Conservation (phyloP, 1,140 invertebrate species). For the Drosophila mayri region DNA sequence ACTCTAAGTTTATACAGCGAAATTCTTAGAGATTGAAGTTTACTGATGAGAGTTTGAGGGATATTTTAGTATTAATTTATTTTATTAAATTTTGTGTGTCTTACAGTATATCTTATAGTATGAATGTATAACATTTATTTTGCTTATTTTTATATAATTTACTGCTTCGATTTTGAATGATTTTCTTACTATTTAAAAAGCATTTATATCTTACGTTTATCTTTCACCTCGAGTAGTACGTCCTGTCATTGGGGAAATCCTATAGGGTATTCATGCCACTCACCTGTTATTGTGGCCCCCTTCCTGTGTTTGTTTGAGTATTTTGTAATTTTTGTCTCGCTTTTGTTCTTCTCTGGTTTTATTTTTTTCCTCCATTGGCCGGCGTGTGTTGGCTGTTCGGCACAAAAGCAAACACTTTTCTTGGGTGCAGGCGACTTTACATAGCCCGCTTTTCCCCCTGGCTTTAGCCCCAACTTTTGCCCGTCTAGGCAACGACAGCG, state of each 20-base stretch:
- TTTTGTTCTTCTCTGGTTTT: slow-evolving; percentile 32
- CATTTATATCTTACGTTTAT: background rate
- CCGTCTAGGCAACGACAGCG: slow-evolving; percentile 1
- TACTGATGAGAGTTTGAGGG: background rate
- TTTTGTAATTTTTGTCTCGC: slow-evolving; percentile 53
- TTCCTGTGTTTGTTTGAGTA: slow-evolving; percentile 39
- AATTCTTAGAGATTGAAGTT: background rate
- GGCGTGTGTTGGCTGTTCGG: slow-evolving; percentile 20
- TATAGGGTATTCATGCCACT: slow-evolving; percentile 26
- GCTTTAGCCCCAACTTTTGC: background rate
- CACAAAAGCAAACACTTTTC: slow-evolving; percentile 56
- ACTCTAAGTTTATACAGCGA: background rate
- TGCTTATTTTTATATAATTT: background rate
- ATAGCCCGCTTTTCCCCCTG: slow-evolving; percentile 19
- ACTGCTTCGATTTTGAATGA: background rate
- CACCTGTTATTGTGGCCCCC: slow-evolving; percentile 28
- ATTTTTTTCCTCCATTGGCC: slow-evolving; percentile 12
- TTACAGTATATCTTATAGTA: too few relatives aligned
- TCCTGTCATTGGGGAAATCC: background rate
- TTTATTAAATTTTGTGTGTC: background rate
- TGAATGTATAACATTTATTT: too few relatives aligned
- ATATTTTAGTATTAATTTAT: too few relatives aligned
- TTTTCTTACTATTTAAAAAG: too few relatives aligned
- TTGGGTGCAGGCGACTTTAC: slow-evolving; percentile 60
- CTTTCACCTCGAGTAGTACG: too few relatives aligned